phyloP scores from a whole-genome alignment of 2,888 invertebrate species.

The Phyto melanocephala region DNA sequence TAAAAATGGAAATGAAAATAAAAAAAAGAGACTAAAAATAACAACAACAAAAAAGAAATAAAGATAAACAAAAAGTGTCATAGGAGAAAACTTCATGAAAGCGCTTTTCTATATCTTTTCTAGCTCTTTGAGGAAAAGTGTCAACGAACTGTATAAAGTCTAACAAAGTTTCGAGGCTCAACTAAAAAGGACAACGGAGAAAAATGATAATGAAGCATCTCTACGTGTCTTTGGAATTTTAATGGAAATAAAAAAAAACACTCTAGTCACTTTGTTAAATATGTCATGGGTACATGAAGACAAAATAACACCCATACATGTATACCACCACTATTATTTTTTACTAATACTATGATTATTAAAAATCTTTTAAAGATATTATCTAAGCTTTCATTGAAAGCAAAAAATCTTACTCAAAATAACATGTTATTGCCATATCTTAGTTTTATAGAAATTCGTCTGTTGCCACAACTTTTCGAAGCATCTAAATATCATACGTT shows the following conservation, averaged over 20 bases:
- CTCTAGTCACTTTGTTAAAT: not conserved
- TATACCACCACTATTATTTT: not conserved
- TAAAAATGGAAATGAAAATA: not conserved
- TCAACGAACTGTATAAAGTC: slow-evolving; percentile 37
- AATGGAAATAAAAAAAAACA: not conserved
- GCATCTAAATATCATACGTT: no score
- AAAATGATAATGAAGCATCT: not conserved
- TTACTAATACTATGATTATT: no score
- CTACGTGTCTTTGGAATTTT: not conserved
- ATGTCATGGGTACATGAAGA: not conserved
- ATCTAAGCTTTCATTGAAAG: no score
- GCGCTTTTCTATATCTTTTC: not conserved
- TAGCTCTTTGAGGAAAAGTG: slow-evolving; percentile 2
- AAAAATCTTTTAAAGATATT: no score
- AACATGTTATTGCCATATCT: no score
- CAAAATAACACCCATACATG: not conserved
- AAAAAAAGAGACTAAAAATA: not conserved
- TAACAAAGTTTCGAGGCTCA: slow-evolving; percentile 4
- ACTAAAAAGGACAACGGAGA: not conserved
- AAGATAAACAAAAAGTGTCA: slow-evolving; percentile 30
- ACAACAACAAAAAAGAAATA: not conserved
- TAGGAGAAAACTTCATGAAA: not conserved
- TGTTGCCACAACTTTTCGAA: no score
- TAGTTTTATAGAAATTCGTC: no score
- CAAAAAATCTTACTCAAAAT: no score